Evolutionary conservation across 2,113 vertebrate species (phyloP), one percentile per base, ranked within the genome.

Genomic region (Indicator indicator): DNA sequence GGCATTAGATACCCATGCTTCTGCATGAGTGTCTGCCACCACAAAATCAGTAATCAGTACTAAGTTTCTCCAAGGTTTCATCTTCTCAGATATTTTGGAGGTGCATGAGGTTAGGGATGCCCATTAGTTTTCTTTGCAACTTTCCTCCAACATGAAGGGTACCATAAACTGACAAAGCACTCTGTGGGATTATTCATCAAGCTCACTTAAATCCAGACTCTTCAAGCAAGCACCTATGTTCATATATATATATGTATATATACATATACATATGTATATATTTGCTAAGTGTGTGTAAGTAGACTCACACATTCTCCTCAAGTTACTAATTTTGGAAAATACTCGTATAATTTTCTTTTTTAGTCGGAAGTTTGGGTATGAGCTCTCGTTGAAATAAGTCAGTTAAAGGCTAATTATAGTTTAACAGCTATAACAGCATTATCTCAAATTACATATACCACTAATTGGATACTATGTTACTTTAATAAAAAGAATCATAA

Each of bases 401-500:
- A 77, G 14, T 20, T 77, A 62, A 83, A 76, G 24, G 28, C 10
- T 70, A 82, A 60, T 42, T 89, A 75, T 13, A 54, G 12, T 79
- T 77, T 85, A 71, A 19, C 27, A 91, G 33, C 67, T 76, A 46
- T 17, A 71, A 65, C 36, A 93, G 69, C 65, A 44, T 33, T 62
- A 79, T 65, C 23, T 30, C 67, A 72, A 72, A 36, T 85, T 82
- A 73, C 11, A 67, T 46, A 27, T 56, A 46, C 64, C 11, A 15
- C 48, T 50, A 79, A 16, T 40, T 83, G 38, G 28, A 67, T 73
- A 83, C 20, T 38, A 4, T 69, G 11, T 38, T 77, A 33, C 58
- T 95, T 83, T 89, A 89, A 48, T 86, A n/a, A 62, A 48, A 71
- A 78, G 26, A 76, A 50, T n/a, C n/a, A 59, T 24, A 27, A 46